These are phyloP conservation scores for Tipula unca DNA, from an alignment of 2,888 invertebrate genomes.

Conservation along the genomic window DNA sequence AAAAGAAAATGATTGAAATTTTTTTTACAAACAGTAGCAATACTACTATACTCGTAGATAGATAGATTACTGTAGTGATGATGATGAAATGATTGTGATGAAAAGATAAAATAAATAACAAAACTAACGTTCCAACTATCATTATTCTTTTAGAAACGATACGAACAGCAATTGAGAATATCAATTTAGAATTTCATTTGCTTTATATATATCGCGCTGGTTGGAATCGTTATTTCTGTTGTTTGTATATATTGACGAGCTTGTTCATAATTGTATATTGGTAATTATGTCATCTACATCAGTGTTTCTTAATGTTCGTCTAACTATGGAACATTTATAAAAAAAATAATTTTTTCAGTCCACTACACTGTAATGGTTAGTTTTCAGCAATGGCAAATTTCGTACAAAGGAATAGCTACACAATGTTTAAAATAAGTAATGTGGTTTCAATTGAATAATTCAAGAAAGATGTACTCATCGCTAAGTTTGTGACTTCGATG, in stretches of 20 bases:
- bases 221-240: not conserved
- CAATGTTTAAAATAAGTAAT: too few relatives aligned
- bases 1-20: not conserved
- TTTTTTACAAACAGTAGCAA: not conserved
- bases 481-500: too few relatives aligned
- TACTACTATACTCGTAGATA: not conserved
- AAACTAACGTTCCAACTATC: not conserved
- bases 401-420: too few relatives aligned
- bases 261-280: not conserved
- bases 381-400: too few relatives aligned
- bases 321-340: not conserved
- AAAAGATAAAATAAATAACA: not conserved
- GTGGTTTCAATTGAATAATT: too few relatives aligned
- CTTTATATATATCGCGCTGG: not conserved
- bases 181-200: not conserved
- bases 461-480: too few relatives aligned
- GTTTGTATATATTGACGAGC: not conserved
- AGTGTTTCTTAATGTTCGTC: not conserved
- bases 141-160: not conserved
- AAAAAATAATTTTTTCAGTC: too few relatives aligned
- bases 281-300: not conserved
- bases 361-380: too few relatives aligned
- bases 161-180: not conserved
- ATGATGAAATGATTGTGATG: not conserved
- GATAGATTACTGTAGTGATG: not conserved